phyloP scores from a whole-genome alignment of 2,113 vertebrate genomes.

The Centropus unirufus region DNA sequence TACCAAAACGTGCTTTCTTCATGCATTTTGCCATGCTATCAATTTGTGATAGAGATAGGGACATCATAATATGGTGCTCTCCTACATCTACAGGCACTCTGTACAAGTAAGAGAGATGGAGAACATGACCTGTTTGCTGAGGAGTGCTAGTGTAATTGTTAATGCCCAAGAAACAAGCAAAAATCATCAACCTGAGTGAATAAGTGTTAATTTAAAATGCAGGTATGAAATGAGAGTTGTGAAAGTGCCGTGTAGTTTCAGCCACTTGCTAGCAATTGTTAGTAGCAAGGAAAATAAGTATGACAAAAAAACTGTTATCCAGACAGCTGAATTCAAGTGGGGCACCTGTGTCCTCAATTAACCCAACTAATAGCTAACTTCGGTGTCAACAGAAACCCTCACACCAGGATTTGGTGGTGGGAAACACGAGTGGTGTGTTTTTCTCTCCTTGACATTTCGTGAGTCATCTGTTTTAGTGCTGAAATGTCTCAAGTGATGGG shows the following conservation, averaged over 20 bases:
- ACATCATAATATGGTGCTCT: neutral
- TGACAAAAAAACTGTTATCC: neutral
- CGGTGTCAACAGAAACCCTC: neutral
- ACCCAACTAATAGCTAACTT: neutral
- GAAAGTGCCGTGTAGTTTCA: rapidly evolving
- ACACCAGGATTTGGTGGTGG: neutral
- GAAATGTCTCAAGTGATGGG: neutral
- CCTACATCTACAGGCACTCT: neutral
- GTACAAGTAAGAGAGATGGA: neutral
- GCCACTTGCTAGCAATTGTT: neutral
- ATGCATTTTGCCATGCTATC: neutral
- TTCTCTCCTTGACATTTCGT: neutral
- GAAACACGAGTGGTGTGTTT: neutral
- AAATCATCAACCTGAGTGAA: neutral
- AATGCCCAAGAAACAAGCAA: neutral
- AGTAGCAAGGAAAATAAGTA: neutral
- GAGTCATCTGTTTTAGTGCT: neutral
- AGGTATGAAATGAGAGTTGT: neutral
- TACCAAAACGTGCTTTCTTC: neutral
- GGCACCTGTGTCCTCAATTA: slow-evolving; percentile 24
- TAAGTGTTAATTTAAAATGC: neutral
- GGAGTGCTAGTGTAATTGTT: rapidly evolving
- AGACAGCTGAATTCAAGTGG: neutral
- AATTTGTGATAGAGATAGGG: neutral
- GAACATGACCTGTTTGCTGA: neutral